Evolutionary conservation across 2,113 vertebrate species (phyloP).

Genomic region (Cariama cristata): DNA sequence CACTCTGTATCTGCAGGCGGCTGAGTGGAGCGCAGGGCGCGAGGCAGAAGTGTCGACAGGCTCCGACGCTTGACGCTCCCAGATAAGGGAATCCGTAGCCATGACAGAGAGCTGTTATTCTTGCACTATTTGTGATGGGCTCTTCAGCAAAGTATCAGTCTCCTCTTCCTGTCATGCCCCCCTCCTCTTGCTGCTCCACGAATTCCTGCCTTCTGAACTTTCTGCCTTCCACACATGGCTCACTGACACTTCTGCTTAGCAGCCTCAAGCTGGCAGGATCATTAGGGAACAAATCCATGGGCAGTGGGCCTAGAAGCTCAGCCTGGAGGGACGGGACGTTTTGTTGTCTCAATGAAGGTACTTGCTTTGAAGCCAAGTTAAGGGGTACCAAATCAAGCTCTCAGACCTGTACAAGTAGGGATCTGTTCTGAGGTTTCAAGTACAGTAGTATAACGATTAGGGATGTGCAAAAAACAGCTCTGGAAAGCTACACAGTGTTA

Average conservation of each 20-base stretch:
- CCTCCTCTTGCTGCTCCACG: neutral
- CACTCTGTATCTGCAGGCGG: neutral
- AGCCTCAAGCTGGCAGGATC: neutral
- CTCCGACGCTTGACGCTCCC: neutral
- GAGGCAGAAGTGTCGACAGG: neutral
- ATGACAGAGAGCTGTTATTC: neutral
- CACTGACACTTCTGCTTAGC: neutral
- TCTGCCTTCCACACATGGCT: neutral
- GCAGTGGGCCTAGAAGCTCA: neutral
- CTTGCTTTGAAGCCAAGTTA: neutral
- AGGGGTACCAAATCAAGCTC: neutral
- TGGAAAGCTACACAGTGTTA: neutral
- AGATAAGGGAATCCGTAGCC: conserved; percentile 29
- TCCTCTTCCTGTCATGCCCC: conserved; percentile 25
- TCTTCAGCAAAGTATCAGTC: neutral
- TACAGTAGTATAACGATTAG: neutral
- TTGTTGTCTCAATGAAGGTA: neutral
- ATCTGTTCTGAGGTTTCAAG: neutral
- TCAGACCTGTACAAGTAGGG: neutral
- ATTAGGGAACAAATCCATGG: neutral
- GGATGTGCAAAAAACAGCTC: neutral
- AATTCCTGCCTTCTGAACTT: neutral
- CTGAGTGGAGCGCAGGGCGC: neutral
- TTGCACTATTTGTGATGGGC: neutral
- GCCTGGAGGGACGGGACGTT: neutral